Conservation (phyloP, 2,797 vertebrate species). For the Gallinago solitaria region DNA sequence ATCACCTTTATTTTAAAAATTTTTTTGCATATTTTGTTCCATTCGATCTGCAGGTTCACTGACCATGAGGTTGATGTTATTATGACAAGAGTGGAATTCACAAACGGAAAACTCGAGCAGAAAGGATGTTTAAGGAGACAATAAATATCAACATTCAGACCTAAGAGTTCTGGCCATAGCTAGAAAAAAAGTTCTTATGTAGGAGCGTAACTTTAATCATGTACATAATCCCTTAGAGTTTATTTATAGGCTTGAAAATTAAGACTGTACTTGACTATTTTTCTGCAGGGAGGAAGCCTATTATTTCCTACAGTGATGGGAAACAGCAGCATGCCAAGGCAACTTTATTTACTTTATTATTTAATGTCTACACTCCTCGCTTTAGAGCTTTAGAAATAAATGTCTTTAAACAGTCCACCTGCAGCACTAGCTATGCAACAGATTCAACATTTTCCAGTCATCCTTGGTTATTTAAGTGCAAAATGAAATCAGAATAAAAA, state of each 20-base stretch:
- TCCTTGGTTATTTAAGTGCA: not conserved
- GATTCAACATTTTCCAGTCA: not conserved
- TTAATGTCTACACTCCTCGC: not conserved
- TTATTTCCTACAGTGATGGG: not conserved
- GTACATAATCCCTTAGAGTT: not conserved
- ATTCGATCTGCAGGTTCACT: not conserved
- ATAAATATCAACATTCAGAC: not conserved
- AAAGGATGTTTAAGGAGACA: not conserved
- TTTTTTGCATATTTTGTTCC: not conserved
- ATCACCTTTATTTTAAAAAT: not conserved
- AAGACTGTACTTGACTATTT: not conserved
- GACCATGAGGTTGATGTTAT: accelerated
- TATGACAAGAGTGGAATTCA: not conserved
- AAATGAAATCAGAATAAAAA: not conserved
- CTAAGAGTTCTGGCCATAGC: not conserved
- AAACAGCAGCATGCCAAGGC: not conserved
- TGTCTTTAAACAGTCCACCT: not conserved
- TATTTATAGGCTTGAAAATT: not conserved
- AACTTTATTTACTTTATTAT: not conserved
- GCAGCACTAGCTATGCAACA: not conserved
- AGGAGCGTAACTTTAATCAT: not conserved
- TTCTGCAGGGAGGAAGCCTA: not conserved
- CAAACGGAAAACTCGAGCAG: not conserved
- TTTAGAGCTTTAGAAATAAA: not conserved
- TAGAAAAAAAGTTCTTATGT: not conserved